Evolutionary conservation across 1,140 invertebrate genomes (phyloP).

Genomic region (Sycophaga agraensis): DNA sequence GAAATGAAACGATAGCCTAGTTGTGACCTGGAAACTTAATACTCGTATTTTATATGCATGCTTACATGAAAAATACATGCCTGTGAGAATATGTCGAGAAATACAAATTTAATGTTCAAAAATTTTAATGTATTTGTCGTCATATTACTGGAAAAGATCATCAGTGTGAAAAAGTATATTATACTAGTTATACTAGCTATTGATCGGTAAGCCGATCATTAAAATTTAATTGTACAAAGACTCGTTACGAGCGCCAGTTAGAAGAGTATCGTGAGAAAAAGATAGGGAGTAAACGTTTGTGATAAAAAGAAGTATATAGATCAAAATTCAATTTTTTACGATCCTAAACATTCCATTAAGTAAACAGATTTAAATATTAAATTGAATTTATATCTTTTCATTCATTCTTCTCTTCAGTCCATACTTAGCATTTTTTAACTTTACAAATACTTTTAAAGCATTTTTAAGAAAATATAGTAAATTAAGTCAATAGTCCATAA

Average conservation of each 20-base stretch:
- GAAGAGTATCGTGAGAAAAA: not conserved
- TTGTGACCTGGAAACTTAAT: not conserved
- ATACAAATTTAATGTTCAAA: not conserved
- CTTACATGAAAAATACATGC: no score
- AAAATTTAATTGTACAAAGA: conserved; percentile 16
- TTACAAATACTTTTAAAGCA: no score
- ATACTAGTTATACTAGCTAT: no score
- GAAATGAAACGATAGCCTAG: not conserved
- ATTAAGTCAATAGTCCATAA: no score
- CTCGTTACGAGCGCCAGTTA: not conserved
- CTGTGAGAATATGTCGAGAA: not conserved
- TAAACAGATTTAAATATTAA: not conserved
- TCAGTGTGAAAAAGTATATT: not conserved
- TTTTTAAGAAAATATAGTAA: no score
- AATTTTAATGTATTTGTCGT: not conserved
- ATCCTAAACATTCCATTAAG: conserved; percentile 11
- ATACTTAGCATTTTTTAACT: no score
- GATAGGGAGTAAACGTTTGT: not conserved
- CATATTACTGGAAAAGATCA: not conserved
- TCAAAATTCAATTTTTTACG: no score
- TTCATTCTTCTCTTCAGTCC: conserved; percentile 6
- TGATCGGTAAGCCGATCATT: not conserved
- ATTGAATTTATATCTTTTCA: not conserved
- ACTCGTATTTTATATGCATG: not conserved
- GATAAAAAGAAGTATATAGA: conserved; percentile 2